A percentile compares a stretch with the other conserved stretches of the same genome.
These are phyloP conservation scores for Alsophila aescularia DNA, from an alignment of 2,888 invertebrate genomes.

Conservation along the genomic window DNA sequence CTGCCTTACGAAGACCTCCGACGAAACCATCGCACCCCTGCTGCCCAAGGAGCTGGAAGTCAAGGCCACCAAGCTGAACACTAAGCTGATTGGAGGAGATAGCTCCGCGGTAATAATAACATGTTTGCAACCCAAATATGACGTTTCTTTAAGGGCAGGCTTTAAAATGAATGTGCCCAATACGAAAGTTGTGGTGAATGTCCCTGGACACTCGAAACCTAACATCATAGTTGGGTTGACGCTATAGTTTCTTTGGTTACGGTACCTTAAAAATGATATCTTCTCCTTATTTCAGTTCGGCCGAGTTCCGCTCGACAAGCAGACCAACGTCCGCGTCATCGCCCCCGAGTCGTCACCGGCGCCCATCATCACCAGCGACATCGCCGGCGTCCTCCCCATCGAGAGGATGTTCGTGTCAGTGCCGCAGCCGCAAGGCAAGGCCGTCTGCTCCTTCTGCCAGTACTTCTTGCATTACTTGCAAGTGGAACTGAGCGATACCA, in stretches of 20 bases:
- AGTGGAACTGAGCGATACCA: conserved; percentile 87
- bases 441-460: conserved; percentile 91
- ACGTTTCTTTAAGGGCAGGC: too few species aligned
- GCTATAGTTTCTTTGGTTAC: too few species aligned
- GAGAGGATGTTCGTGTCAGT: conserved; percentile 71
- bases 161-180: too few species aligned
- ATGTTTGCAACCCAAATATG: too few species aligned
- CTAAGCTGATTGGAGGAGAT: conserved; percentile 63
- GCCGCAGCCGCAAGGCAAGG: conserved; percentile 57
- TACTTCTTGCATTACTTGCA: conserved; percentile 93
- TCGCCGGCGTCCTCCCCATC: conserved; percentile 68
- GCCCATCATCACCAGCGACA: conserved; percentile 1
- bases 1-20: conserved; percentile 74
- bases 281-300: conserved; percentile 50
- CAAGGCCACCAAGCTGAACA: conserved; percentile 41
- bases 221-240: too few species aligned
- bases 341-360: background rate
- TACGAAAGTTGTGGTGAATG: too few species aligned
- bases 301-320: conserved; percentile 47
- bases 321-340: background rate
- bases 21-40: conserved; percentile 85
- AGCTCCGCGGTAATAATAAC: conserved; percentile 57
- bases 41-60: conserved; percentile 79
- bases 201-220: too few species aligned
- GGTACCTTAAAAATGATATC: too few species aligned